These are phyloP conservation scores for Chanos chanos DNA, from an alignment of 2,797 vertebrate genomes.

Conservation along the genomic window DNA sequence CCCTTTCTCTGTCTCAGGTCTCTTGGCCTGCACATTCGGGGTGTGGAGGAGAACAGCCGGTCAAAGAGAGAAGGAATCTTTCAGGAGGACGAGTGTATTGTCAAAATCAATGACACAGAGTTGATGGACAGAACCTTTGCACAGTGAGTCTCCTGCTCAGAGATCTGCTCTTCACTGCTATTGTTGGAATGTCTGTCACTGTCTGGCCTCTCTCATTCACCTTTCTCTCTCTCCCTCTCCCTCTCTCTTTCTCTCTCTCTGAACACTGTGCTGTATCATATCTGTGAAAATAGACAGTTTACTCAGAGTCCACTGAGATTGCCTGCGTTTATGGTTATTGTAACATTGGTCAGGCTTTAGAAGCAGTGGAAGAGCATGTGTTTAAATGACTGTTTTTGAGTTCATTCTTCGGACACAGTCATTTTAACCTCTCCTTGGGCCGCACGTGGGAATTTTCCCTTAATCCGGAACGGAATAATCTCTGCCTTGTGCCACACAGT, in stretches of 20 bases:
- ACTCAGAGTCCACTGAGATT: conserved; percentile 39
- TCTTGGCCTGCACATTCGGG: conserved; percentile 88
- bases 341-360: conserved; percentile 46
- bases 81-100: conserved; percentile 91
- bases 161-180: neutral
- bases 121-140: conserved; percentile 91
- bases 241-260: neutral
- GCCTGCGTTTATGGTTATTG: conserved; percentile 56
- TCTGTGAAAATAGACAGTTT: conserved; percentile 19
- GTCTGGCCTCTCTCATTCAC: neutral
- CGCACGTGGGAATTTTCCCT: neutral
- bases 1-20: conserved; percentile 66
- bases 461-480: neutral
- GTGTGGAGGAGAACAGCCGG: conserved; percentile 89
- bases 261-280: conserved; percentile 37
- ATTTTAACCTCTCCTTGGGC: conserved; percentile 18
- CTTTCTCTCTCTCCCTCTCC: neutral
- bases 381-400: conserved; percentile 16
- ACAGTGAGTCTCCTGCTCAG: conserved; percentile 78
- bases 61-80: conserved; percentile 86
- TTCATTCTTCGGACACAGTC: conserved; percentile 17
- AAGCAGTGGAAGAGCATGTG: conserved; percentile 33
- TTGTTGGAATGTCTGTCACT: neutral
- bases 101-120: conserved; percentile 87
- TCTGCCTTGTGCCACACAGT: neutral